Percentiles rank a stretch among this genome's conserved stretches.
phyloP scores from a whole-genome alignment of 2,113 vertebrate species.

The Istiophorus platypterus region DNA sequence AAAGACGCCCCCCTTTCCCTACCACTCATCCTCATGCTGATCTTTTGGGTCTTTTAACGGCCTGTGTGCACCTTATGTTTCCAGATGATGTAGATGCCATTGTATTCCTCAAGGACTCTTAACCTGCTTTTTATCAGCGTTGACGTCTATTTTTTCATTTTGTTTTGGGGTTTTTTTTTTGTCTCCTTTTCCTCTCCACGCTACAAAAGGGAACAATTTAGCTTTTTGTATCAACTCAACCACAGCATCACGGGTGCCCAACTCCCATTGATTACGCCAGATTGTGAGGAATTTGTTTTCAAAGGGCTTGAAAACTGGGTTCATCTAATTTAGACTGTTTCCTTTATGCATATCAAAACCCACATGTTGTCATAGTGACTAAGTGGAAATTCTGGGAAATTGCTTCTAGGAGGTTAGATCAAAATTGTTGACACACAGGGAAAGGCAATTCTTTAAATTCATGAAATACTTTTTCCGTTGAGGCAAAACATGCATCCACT shows the following conservation, averaged over 20 bases:
- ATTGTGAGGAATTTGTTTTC: constrained; percentile 34
- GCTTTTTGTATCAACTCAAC: constrained; percentile 45
- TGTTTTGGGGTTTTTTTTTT: constrained; percentile 37
- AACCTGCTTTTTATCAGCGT: constrained; percentile 68
- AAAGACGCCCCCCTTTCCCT: constrained; percentile 37
- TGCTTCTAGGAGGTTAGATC: background rate
- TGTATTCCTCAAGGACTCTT: constrained; percentile 73
- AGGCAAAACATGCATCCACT: background rate
- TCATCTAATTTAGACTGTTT: constrained; percentile 23
- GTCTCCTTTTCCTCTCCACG: constrained; percentile 46
- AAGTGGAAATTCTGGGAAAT: constrained; percentile 25
- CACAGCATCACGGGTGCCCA: background rate
- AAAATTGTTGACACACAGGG: constrained; percentile 14
- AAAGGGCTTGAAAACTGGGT: background rate
- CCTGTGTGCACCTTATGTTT: constrained; percentile 47
- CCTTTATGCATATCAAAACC: constrained; percentile 16
- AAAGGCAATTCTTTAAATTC: constrained; percentile 6
- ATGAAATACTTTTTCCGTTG: constrained; percentile 9
- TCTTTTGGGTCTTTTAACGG: constrained; percentile 48
- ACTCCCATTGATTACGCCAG: constrained; percentile 12
- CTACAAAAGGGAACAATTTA: constrained; percentile 50
- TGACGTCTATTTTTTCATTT: constrained; percentile 24
- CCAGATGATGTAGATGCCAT: constrained; percentile 68
- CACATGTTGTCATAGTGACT: background rate
- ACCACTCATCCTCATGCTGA: constrained; percentile 45